Base-by-base conservation (phyloP, 2,797 vertebrate species). In the Rhinatrema bivittatum region DNA sequence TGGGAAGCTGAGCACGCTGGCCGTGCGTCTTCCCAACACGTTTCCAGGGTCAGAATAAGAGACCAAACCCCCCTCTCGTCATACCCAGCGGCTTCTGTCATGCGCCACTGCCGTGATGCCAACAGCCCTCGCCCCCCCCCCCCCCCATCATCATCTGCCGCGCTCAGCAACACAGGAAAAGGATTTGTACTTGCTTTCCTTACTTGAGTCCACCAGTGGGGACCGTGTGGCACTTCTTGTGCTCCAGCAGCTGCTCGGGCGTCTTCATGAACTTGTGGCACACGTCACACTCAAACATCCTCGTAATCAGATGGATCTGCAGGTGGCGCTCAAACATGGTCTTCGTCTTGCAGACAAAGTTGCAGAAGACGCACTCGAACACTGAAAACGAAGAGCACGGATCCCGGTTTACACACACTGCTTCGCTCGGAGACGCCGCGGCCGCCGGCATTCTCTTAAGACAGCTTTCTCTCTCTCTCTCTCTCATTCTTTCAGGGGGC, bases 221-320 rank as follows among this genome's bases (percentile, higher is more conserved):
- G 86, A 98, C 88, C 73, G 92, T 90, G 86, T 99, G 95, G 82
- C 95, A 98, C 86, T 94, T 97, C 88, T 98, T 98, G 80, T 99
- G 95, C 84, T 99, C 94, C 91, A 97, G 78, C 66, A 99, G 90
- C 77, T 99, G 94, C 67, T 98, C 93, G 5, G 95, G 91, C 39
- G 95, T 99, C 90, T 99, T 99, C 83, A 99, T 94, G 84, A 98
- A 98, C 85, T 98, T 97, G 86, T 99, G 95, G 85, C 95, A 99
- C 73, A 99, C 85, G 20, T 99, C 92, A 44, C 95, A 99, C 84
- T 99, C 95, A 5, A 97, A 97, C 95, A 98, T 98, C 64, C 95
- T 88, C 20, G 95, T 92, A 81, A 99, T 97, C 70, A 99, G 89
- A 85, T 99, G 95, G 72, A 97, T 98, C 84, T 99, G 95, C 58